Evolutionary conservation across 1,140 invertebrate species (phyloP).

Genomic region (Drosophila orena): DNA sequence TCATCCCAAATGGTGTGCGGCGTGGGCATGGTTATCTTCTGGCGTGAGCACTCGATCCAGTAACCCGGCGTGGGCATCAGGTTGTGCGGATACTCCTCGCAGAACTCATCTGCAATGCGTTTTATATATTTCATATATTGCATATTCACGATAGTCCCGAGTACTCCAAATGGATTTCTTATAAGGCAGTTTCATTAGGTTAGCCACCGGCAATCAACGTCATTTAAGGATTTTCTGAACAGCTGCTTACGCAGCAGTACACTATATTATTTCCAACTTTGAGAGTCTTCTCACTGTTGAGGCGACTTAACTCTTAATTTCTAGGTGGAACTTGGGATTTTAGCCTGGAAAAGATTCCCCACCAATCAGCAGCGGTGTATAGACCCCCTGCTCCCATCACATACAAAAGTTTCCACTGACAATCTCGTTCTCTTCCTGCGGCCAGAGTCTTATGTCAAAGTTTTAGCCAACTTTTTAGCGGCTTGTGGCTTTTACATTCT

Average conservation of each 20-base stretch:
- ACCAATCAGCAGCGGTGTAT: constrained; percentile 5
- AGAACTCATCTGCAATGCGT: constrained; percentile 91
- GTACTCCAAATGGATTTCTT: no score
- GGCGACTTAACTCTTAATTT: constrained; percentile 13
- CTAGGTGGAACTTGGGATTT: constrained; percentile 1
- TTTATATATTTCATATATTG: background rate
- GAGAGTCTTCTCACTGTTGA: background rate
- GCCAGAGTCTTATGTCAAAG: constrained; percentile 29
- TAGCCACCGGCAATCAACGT: background rate
- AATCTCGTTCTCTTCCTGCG: constrained; percentile 6
- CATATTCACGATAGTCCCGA: no score
- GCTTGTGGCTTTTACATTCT: constrained; percentile 47
- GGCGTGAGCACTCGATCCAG: constrained; percentile 97
- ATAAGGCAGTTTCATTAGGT: no score
- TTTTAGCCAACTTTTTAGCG: constrained; percentile 42
- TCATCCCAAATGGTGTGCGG: constrained; percentile 93
- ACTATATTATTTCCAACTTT: background rate
- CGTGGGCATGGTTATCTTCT: constrained; percentile 91
- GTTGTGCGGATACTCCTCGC: constrained; percentile 96
- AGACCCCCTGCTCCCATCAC: background rate
- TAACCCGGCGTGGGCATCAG: constrained; percentile 95
- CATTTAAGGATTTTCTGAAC: background rate
- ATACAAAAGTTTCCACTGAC: constrained; percentile 14
- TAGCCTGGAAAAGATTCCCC: background rate
- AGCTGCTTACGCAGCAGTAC: background rate